A percentile compares a stretch with the other conserved stretches of the same genome.
Evolutionary conservation across 2,113 vertebrate genomes (phyloP).

Genomic region (Rhynchopsitta pachyrhyncha): DNA sequence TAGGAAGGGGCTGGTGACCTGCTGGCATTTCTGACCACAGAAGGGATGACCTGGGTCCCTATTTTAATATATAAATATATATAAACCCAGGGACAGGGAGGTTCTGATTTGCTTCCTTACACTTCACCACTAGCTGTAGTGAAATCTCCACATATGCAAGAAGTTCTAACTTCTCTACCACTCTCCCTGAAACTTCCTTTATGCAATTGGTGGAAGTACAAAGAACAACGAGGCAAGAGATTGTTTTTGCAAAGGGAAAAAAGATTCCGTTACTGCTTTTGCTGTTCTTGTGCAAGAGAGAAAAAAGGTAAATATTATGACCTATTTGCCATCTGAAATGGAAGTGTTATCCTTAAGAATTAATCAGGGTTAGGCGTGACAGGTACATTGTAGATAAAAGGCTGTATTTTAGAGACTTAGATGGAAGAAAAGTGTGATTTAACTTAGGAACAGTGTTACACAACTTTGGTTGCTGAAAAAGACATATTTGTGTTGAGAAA

Average conservation of each 20-base stretch:
- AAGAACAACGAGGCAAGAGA: constrained; percentile 16
- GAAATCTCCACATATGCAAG: neutral
- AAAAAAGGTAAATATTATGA: neutral
- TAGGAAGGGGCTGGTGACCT: neutral
- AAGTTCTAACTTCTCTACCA: neutral
- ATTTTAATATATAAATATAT: neutral
- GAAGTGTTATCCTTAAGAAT: neutral
- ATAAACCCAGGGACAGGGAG: neutral
- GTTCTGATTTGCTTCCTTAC: neutral
- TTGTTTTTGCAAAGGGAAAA: neutral
- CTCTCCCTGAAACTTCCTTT: neutral
- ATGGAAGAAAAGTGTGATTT: neutral
- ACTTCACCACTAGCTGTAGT: neutral
- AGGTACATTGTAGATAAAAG: neutral
- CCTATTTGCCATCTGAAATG: neutral
- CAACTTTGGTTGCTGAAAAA: neutral
- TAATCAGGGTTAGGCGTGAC: neutral
- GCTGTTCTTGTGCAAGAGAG: neutral
- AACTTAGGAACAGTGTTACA: neutral
- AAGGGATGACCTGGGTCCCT: neutral
- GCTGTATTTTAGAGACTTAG: neutral
- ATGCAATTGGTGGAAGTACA: neutral
- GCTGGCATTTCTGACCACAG: neutral
- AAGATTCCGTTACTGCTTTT: neutral
- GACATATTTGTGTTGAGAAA: fast-evolving